Evolutionary conservation across 2,113 vertebrate genomes (phyloP).

Genomic region (Heterocephalus glaber): DNA sequence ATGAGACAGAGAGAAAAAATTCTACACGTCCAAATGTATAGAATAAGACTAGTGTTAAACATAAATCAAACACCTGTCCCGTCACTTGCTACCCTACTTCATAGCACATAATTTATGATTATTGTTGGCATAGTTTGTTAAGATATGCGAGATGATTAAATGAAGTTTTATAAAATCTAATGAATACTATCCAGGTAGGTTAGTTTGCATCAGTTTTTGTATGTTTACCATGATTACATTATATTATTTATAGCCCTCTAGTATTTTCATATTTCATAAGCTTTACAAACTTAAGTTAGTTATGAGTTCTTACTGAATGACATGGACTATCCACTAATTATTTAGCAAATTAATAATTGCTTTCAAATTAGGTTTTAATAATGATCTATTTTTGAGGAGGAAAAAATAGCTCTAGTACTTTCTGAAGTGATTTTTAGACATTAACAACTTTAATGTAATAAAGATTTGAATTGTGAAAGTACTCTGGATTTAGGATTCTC

Average conservation of each 20-base stretch:
- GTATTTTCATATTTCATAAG: constrained; percentile 42
- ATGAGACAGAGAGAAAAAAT: background rate
- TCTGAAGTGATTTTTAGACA: background rate
- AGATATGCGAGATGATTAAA: background rate
- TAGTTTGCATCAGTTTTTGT: constrained; percentile 29
- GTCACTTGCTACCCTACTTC: background rate
- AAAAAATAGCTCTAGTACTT: background rate
- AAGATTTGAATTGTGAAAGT: background rate
- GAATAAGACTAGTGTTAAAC: background rate
- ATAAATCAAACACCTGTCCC: background rate
- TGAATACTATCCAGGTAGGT: background rate
- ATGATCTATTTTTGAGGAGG: constrained; percentile 24
- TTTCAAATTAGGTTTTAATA: constrained; percentile 37
- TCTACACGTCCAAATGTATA: background rate
- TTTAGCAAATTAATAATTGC: constrained; percentile 54
- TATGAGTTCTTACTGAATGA: constrained; percentile 27
- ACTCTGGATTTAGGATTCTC: background rate
- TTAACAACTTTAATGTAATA: background rate
- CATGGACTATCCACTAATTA: background rate
- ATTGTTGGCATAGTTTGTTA: background rate
- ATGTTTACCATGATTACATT: background rate
- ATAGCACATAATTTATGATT: background rate
- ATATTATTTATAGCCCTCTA: background rate
- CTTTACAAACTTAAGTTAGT: constrained; percentile 44
- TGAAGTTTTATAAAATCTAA: constrained; percentile 15